phyloP scores from a whole-genome alignment of 2,888 invertebrate species.

The Drosophila anomalata region DNA sequence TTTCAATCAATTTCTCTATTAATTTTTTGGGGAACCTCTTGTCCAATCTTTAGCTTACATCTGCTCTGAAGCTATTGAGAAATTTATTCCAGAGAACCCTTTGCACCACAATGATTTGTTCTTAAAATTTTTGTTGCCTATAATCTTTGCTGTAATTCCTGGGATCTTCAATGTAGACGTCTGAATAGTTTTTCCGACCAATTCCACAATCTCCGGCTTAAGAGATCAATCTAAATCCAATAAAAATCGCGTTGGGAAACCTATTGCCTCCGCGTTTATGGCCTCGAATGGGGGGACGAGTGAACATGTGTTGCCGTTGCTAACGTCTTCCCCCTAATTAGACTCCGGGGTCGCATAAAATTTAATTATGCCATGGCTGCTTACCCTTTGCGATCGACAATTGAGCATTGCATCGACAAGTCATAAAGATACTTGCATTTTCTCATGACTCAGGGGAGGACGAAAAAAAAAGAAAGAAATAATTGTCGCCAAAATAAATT shows the following conservation, averaged over 20 bases:
- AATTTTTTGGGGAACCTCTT: background rate
- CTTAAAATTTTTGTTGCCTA: slow-evolving; percentile 10
- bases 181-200: slow-evolving; percentile 11
- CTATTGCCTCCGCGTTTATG: slow-evolving; percentile 53
- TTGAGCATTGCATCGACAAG: slow-evolving; percentile 49
- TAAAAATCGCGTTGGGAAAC: slow-evolving; percentile 55
- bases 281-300: slow-evolving; percentile 32
- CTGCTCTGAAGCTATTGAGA: no score
- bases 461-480: slow-evolving; percentile 20
- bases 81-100: background rate
- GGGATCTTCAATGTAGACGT: slow-evolving; percentile 12
- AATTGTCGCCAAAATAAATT: slow-evolving; percentile 64
- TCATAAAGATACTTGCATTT: slow-evolving; percentile 50
- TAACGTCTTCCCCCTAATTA: slow-evolving; percentile 55
- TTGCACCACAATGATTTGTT: background rate
- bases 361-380: slow-evolving; percentile 57
- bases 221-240: slow-evolving; percentile 76
- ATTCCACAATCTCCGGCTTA: slow-evolving; percentile 59
- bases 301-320: slow-evolving; percentile 59
- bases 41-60: no score
- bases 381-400: slow-evolving; percentile 37
- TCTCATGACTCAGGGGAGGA: slow-evolving; percentile 63
- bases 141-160: slow-evolving; percentile 29
- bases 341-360: slow-evolving; percentile 70
- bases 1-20: no score